These are phyloP conservation scores for Clarias pachynema DNA, from an alignment of 2,797 vertebrate genomes.

Conservation along the genomic window DNA sequence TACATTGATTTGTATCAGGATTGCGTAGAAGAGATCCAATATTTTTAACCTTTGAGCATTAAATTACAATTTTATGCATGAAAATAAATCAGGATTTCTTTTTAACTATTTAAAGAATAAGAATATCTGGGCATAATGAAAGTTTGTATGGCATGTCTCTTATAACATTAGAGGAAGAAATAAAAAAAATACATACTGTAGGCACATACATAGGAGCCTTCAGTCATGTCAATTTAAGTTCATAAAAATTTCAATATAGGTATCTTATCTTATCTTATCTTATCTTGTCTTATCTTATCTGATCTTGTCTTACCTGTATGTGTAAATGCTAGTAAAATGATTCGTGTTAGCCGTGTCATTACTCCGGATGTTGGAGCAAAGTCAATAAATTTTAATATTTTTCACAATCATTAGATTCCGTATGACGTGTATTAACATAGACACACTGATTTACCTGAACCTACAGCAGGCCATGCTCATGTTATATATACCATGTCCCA, in stretches of 20 bases:
- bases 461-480: neutral
- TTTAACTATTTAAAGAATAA: no score
- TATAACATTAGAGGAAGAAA: no score
- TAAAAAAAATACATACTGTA: no score
- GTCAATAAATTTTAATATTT: neutral
- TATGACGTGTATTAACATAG: neutral
- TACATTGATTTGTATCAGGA: neutral
- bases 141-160: no score
- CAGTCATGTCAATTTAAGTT: no score
- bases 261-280: no score
- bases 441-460: neutral
- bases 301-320: no score
- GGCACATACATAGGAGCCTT: no score
- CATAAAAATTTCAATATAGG: no score
- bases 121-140: no score
- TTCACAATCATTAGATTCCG: neutral
- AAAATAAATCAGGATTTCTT: neutral
- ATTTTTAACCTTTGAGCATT: neutral
- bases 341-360: neutral
- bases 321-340: no score
- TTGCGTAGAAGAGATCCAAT: neutral
- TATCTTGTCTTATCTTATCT: no score
- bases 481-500: neutral
- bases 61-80: neutral
- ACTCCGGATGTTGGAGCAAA: neutral